phyloP scores from a whole-genome alignment of 2,888 invertebrate genomes.

The Rugalucina vietnamica region DNA sequence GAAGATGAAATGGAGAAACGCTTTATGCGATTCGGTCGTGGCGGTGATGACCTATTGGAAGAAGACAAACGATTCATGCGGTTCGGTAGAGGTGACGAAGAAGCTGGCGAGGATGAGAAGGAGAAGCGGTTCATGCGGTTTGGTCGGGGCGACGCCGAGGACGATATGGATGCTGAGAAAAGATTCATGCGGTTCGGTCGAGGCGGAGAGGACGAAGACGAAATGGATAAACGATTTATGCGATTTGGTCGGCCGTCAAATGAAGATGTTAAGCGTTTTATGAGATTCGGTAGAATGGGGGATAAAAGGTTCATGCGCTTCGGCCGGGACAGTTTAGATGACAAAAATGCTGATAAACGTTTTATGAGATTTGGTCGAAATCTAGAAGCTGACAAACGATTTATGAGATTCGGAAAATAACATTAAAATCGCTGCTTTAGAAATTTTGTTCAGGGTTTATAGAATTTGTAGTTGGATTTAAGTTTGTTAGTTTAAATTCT shows the following conservation, averaged over 20 bases:
- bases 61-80: conserved; percentile 64
- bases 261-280: conserved; percentile 61
- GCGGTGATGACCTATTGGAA: conserved; percentile 28
- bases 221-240: conserved; percentile 68
- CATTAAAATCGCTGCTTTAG: neutral
- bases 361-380: conserved; percentile 74
- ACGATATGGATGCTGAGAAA: conserved; percentile 64
- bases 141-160: conserved; percentile 48
- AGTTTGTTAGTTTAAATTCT: conserved; percentile 49
- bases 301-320: conserved; percentile 76
- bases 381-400: conserved; percentile 62
- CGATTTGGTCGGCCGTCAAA: conserved; percentile 57
- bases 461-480: neutral
- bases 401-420: conserved; percentile 69
- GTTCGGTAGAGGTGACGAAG: conserved; percentile 52
- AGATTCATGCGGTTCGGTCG: conserved; percentile 75
- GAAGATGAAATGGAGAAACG: conserved; percentile 61
- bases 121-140: conserved; percentile 73
- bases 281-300: conserved; percentile 68
- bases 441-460: conserved; percentile 6
- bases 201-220: conserved; percentile 37
- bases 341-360: conserved; percentile 64
- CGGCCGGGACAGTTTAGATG: conserved; percentile 60
- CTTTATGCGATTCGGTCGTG: conserved; percentile 70
- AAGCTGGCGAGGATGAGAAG: conserved; percentile 36